Base-by-base conservation (phyloP, 2,797 vertebrate species). In the Pipistrellus kuhlii region DNA sequence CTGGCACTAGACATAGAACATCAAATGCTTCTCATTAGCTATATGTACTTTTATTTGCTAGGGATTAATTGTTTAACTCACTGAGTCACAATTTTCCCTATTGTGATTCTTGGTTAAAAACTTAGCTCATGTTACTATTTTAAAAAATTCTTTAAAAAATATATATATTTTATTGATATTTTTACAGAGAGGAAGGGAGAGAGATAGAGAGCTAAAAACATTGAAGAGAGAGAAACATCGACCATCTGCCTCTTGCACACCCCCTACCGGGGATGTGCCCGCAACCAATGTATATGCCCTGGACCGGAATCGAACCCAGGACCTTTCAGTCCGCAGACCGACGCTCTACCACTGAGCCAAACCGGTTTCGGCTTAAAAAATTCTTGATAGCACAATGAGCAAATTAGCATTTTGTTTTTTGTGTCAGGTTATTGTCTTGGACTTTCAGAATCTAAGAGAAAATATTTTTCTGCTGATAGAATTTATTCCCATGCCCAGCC, bases 51-150 rank as follows among this genome's bases (percentile, higher is more conserved):
- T 83, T 77, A 82, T 72, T 85, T 93, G 87, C 64, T 81, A n/a
- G 12, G 14, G 14, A 69, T 90, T 84, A 76, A 62, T 95, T 94
- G 10, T 48, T 72, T 94, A 93, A 76, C 15, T 89, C 72, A 81
- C 12, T 95, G 85, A 93, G 64, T 88, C 77, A 84, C 46, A 71
- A 30, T 90, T 87, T 85, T 92, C 82, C 69, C 8, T 82, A 3
- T 64, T 90, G 44, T 48, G 27, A 84, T 86, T 89, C 71, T 89
- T 44, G 57, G 55, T 10, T 86, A 57, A 86, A 85, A 82, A 76
- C 55, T 94, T 82, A 95, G 48, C n/a, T 93, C 35, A 64, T 46
- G 32, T 59, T 92, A 51, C 35, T 48, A 35, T 78, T 92, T 59
- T 5, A 35, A 93, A 83, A 82, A 80, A 57, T 64, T 48, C 64